Evolutionary conservation across 2,888 invertebrate species (phyloP), one percentile per base, ranked within the genome.

Genomic region (Arge pagana): DNA sequence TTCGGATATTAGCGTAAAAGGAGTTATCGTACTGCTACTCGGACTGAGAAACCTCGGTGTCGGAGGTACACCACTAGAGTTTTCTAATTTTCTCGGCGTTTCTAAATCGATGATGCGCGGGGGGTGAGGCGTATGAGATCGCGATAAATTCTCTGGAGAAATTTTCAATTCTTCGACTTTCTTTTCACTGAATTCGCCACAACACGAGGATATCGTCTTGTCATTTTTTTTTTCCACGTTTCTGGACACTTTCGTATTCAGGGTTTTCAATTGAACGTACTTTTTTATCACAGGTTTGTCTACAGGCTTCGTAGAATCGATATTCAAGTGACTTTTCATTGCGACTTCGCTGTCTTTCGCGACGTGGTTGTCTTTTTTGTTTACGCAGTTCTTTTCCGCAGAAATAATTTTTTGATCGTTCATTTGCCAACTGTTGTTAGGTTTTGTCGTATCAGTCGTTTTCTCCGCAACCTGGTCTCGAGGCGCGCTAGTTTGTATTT

Each of bases 11-110:
- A 64, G 63, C 3, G 59, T 42, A 31, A 66, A 70, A 0, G 65
- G 66, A 1, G 66, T 68, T 0, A 65, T 57, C 3, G 60, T 51
- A 40, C 53, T 66, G 8, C 66, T 70, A 3, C 60, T 66, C 0
- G 76, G 75, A 18, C 68, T 68, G 0, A 70, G 52, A 10, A 75
- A 23, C 42, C 67, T 65, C 4, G 76, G 76, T 0, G 76, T 76
- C 2, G 74, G 70, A 1, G 76, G 76, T 11, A 74, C 57, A 0
- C 63, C 66, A 3, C 58, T 50, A 2, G 40, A 53, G 1, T 53
- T 60, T 10, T 67, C 68, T 0, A 55, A 54, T 52, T 76, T 75
- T 13, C 66, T 60, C 0, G 76, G 76, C 2, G 76, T 76, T 42
- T 71, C 72, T 10, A 74, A 55, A 11, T 64, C 67, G 4, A 62